Evolutionary conservation across 2,113 vertebrate species (phyloP), one percentile per base, ranked within the genome.

Genomic region (Gambusia affinis): DNA sequence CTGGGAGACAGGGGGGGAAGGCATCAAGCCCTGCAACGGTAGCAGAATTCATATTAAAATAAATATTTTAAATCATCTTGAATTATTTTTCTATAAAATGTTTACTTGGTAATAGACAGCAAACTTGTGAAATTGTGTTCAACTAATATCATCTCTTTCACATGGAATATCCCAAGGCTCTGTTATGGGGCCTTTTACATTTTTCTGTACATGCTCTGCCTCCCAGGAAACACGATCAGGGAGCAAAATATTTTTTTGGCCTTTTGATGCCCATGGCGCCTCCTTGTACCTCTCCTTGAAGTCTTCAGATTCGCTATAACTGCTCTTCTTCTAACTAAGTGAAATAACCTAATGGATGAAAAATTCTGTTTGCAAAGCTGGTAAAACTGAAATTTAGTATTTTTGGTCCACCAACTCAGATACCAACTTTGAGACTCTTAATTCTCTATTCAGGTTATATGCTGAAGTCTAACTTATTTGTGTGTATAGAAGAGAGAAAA

Each of bases 1-100:
- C 80, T 95, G 96, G 3, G 93, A 93, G 71, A 94, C 95, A 3
- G 95, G 95, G 10, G 94, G 96, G 27, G 95, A 94, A 42, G 96
- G 96, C 93, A 98, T 90, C 27, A 97, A 92, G 37, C 96, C 95
- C 97, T 98, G 31, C 69, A 69, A 89, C 28, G 70, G 22, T 80
- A 37, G 6, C n/a, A n/a, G 4, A 80, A 70, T 65, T 33, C 60
- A 64, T 22, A 12, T 60, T 39, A 31, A 63, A 6, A 6, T 10
- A 17, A 62, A 30, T 33, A 31, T 63, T 57, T 27, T 17, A 19
- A 31, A 57, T 73, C 42, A 63, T 47, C 14, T 15, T 70, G 42
- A 33, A 74, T 31, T 1, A 35, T 7, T 2, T 17, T 73, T 73
- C 39, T n/a, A 37, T 60, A 4, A 61, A 62, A 1, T 0, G 11